phyloP scores from a whole-genome alignment of 2,888 invertebrate species.

The Tholera decimalis region DNA sequence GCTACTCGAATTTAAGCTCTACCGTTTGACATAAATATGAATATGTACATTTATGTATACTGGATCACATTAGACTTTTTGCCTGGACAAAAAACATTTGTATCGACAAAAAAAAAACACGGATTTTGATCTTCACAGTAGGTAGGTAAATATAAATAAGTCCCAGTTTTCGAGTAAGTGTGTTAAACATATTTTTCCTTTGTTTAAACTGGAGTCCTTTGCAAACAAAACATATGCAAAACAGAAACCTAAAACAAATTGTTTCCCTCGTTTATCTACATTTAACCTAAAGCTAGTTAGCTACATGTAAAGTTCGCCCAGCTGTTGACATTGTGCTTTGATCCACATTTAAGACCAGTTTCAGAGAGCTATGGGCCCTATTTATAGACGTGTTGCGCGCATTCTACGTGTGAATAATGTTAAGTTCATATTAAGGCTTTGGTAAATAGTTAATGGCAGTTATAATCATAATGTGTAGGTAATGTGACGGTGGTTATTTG shows the following conservation, averaged over 20 bases:
- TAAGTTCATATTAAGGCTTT: slow-evolving; percentile 12
- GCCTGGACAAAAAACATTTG: too few species aligned
- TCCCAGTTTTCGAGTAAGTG: too few species aligned
- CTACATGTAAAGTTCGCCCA: slow-evolving; percentile 66
- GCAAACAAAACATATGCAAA: background rate
- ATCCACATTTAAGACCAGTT: slow-evolving; percentile 82
- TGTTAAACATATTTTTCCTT: background rate
- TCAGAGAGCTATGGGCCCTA: slow-evolving; percentile 37
- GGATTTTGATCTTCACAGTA: too few species aligned
- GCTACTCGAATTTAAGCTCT: too few species aligned
- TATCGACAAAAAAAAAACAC: too few species aligned
- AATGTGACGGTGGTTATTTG: background rate
- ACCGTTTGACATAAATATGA: too few species aligned
- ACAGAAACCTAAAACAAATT: slow-evolving; percentile 10
- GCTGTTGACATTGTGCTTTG: slow-evolving; percentile 83
- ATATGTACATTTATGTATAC: too few species aligned
- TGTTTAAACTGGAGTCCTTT: background rate
- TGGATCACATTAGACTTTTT: too few species aligned
- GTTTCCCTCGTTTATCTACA: slow-evolving; percentile 37
- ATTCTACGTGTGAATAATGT: slow-evolving; percentile 40
- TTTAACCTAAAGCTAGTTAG: slow-evolving; percentile 41
- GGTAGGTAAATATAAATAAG: too few species aligned
- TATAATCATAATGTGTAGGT: background rate
- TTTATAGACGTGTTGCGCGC: slow-evolving; percentile 22
- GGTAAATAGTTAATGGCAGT: background rate